A percentile compares a stretch with the other conserved stretches of the same genome.
Conservation (phyloP, 2,797 vertebrate genomes). For the Tapirus indicus region DNA sequence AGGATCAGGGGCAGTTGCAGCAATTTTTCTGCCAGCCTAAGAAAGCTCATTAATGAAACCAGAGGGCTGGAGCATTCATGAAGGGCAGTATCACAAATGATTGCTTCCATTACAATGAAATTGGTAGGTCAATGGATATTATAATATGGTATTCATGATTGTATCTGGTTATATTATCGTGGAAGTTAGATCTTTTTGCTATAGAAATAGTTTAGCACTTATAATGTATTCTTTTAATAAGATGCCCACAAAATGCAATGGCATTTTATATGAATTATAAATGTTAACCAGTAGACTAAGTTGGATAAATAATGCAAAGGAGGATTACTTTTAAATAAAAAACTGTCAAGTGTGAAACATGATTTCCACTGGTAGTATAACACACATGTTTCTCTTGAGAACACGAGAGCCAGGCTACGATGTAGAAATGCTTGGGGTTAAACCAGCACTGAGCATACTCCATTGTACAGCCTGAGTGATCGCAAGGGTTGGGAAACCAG, state of each 20-base stretch:
- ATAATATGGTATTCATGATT: constrained; percentile 62
- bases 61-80: constrained; percentile 78
- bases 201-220: constrained; percentile 82
- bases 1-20: neutral
- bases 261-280: constrained; percentile 79
- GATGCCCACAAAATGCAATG: constrained; percentile 39
- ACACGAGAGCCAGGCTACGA: neutral
- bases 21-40: constrained; percentile 76
- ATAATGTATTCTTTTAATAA: constrained; percentile 83
- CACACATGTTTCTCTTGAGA: neutral
- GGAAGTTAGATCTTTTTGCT: constrained; percentile 69
- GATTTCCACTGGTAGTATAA: constrained; percentile 11
- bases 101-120: constrained; percentile 80
- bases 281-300: constrained; percentile 65
- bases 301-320: constrained; percentile 52
- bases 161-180: constrained; percentile 66
- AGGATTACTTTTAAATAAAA: constrained; percentile 34
- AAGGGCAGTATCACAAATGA: constrained; percentile 80
- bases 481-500: neutral
- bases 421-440: constrained; percentile 38
- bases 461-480: neutral
- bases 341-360: neutral
- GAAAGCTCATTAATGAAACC: constrained; percentile 83
- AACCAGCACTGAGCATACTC: neutral
- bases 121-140: constrained; percentile 84